phyloP scores from a whole-genome alignment of 2,888 invertebrate species.

The Prostheceraeus crozeri region DNA sequence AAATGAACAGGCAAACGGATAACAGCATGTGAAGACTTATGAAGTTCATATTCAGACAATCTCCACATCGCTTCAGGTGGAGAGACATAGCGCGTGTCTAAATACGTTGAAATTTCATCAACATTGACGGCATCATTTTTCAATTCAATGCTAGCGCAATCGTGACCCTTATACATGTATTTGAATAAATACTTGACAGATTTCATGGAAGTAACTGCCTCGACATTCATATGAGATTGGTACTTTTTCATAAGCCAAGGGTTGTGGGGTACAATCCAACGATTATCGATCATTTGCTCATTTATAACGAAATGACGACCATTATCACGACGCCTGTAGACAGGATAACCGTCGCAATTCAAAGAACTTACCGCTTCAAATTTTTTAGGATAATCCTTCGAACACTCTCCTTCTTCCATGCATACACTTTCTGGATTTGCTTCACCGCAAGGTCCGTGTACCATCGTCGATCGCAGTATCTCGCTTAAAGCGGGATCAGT shows the following conservation, averaged over 20 bases:
- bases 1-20: slow-evolving; percentile 43
- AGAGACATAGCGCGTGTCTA: slow-evolving; percentile 48
- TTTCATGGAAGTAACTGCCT: slow-evolving; percentile 56
- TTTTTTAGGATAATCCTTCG: slow-evolving; percentile 53
- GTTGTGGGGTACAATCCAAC: slow-evolving; percentile 36
- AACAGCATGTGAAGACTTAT: slow-evolving; percentile 45
- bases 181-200: slow-evolving; percentile 56
- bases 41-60: slow-evolving; percentile 47
- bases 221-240: slow-evolving; percentile 47
- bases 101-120: slow-evolving; percentile 48
- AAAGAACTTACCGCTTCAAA: slow-evolving; percentile 45
- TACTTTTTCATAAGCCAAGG: slow-evolving; percentile 43
- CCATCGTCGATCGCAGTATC: slow-evolving; percentile 42
- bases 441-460: slow-evolving; percentile 45
- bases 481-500: slow-evolving; percentile 42
- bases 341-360: slow-evolving; percentile 49
- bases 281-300: slow-evolving; percentile 31
- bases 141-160: slow-evolving; percentile 37
- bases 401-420: slow-evolving; percentile 53
- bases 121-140: neutral
- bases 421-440: slow-evolving; percentile 47
- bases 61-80: slow-evolving; percentile 53
- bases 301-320: slow-evolving; percentile 34
- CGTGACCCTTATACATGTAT: slow-evolving; percentile 55
- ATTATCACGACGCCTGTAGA: slow-evolving; percentile 45